Evolutionary conservation across 53 echinoderm and acorn worm genomes (phyloP).

Genomic region (Mesocentrotus franciscanus): DNA sequence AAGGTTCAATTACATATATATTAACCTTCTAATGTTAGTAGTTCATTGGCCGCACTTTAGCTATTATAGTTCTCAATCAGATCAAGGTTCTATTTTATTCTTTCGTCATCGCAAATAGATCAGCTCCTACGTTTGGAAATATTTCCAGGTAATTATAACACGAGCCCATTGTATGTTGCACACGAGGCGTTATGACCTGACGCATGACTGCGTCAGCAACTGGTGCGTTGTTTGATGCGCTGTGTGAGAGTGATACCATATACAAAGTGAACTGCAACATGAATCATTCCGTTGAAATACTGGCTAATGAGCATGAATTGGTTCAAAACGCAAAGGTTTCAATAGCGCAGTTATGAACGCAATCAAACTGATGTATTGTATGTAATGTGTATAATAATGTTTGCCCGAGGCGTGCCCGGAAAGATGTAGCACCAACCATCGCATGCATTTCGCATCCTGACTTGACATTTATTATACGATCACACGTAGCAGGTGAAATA

Average conservation of each 20-base stretch:
- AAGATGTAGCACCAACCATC: not conserved
- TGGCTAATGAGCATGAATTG: too few relatives aligned
- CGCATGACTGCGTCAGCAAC: not conserved
- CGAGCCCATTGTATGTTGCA: too few relatives aligned
- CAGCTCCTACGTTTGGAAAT: not conserved
- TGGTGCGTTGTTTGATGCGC: too few relatives aligned
- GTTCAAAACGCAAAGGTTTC: not conserved
- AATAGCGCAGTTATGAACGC: not conserved
- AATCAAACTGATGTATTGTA: not conserved
- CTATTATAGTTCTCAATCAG: not conserved
- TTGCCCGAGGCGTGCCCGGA: not conserved
- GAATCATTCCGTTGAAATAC: not conserved
- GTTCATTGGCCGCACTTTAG: not conserved
- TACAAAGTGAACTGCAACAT: not conserved
- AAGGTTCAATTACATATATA: not conserved
- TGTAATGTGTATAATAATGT: not conserved
- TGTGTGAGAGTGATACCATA: too few relatives aligned
- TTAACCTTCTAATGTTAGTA: not conserved
- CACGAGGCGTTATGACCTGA: not conserved
- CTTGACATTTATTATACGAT: constrained; percentile 1
- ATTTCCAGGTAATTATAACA: too few relatives aligned
- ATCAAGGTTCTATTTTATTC: not conserved
- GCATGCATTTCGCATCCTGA: not conserved
- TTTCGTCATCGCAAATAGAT: not conserved
- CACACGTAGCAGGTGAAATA: not conserved